Base-by-base conservation (phyloP, 2,888 invertebrate genomes). In the Noctua comes region DNA sequence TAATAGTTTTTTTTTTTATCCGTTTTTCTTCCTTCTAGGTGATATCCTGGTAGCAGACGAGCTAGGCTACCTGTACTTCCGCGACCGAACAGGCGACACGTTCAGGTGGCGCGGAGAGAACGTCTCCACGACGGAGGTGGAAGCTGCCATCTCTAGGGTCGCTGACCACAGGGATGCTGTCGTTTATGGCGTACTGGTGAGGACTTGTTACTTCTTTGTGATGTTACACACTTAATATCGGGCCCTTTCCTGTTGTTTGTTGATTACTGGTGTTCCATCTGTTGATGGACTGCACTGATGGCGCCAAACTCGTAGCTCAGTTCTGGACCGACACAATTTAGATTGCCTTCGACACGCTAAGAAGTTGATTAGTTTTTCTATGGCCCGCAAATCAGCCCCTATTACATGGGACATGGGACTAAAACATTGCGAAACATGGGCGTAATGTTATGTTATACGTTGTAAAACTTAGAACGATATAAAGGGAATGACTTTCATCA, bases 91-190 rank as follows among this genome's bases (percentile, higher is more conserved):
- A 0, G 99, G 99, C 0, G 99, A 99, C 94, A 99, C 99, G 2
- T 99, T 99, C 97, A 97, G 99, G 71, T 99, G 99, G 99, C 99
- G 99, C 93, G 99, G 99, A 13, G 99, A 99, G 97, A 99, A 99
- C 95, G 99, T 99, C 4, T 99, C 99, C 66, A 99, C 99, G 10
- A 98, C 99, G 2, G 99, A 99, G 96, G 98, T 99, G 13, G 99
- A 99, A 95, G 99, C 98, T 2, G 98, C 99, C 82, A 97, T 99
- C 68, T 99, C 99, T 88, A 98, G 98, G 92, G 97, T 98, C 27
- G 97, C 98, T 6, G 97, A 98, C 77, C 98, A 99, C 92, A 98
- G 98, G 90, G 99, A 99, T 92, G 98, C 98, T 43, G 98, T 99
- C 8, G 99, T 99, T 1, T 99, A 99, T 92, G 99, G 99, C 21